Conservation (phyloP, 1,140 invertebrate species). For the Cephus cinctus region DNA sequence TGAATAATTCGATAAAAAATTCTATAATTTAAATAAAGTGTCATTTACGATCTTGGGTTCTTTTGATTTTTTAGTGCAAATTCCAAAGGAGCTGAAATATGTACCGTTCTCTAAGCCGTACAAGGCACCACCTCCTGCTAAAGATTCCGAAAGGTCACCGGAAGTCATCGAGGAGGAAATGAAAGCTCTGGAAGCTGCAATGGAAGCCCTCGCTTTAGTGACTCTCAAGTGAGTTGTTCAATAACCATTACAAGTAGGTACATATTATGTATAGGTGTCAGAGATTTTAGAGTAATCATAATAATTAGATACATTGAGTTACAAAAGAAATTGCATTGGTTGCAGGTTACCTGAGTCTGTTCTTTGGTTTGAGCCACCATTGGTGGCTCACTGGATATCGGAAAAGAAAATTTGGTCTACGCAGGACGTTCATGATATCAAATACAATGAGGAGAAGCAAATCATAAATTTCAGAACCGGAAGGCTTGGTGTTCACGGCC, state of each 20-base stretch:
- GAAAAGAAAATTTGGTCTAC: constrained; percentile 67
- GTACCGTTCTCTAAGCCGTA: constrained; percentile 71
- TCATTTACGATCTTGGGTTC: too few relatives aligned
- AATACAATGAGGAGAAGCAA: constrained; percentile 82
- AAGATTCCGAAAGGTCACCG: constrained; percentile 67
- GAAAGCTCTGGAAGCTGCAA: constrained; percentile 69
- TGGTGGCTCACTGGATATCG: constrained; percentile 74
- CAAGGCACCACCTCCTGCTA: constrained; percentile 65
- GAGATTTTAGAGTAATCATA: too few relatives aligned
- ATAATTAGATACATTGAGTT: too few relatives aligned
- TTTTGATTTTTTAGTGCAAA: constrained; percentile 58
- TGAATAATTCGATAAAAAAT: too few relatives aligned
- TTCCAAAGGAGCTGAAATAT: constrained; percentile 65
- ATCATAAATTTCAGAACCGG: constrained; percentile 73
- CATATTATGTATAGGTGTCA: too few relatives aligned
- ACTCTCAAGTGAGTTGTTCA: constrained; percentile 64
- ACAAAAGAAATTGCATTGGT: too few relatives aligned
- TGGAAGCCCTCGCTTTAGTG: constrained; percentile 70
- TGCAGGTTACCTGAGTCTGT: constrained; percentile 70
- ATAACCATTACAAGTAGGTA: constrained; percentile 14
- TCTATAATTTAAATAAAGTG: too few relatives aligned
- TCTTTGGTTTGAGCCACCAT: constrained; percentile 81
- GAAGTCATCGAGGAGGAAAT: constrained; percentile 81
- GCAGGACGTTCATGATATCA: constrained; percentile 75
- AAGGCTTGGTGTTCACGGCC: constrained; percentile 71